Conservation (phyloP, 2,888 invertebrate species). For the Lithophane semibrunnea region DNA sequence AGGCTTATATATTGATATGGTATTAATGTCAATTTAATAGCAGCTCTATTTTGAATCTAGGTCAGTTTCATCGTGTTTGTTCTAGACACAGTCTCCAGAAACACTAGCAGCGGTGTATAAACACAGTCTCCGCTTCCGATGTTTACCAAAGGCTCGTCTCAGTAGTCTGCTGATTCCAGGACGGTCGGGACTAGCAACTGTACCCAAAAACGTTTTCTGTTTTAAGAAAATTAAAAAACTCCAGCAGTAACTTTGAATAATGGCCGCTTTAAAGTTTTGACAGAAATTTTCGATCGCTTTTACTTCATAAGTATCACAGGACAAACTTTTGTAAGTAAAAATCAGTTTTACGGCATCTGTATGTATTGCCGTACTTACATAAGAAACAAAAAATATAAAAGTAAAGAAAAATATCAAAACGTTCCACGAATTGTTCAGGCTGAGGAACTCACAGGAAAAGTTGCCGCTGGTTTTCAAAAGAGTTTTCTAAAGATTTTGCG, state of each 20-base stretch:
- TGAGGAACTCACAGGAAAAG: not conserved
- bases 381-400: not conserved
- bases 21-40: not conserved
- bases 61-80: constrained; percentile 28
- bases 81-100: constrained; percentile 2
- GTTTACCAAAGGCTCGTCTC: constrained; percentile 9
- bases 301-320: constrained; percentile 27
- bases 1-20: not conserved
- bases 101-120: not conserved
- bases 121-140: constrained; percentile 5
- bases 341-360: not conserved
- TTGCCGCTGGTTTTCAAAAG: not conserved
- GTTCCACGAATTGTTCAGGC: not conserved
- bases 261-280: constrained; percentile 29
- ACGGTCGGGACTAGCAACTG: not conserved
- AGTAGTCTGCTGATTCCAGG: constrained; percentile 13
- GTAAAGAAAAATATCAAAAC: constrained; percentile 2
- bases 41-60: constrained; percentile 30
- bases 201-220: constrained; percentile 14
- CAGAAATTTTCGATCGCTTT: constrained; percentile 13
- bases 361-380: not conserved
- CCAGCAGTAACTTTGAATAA: constrained; percentile 35
- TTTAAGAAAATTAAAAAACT: constrained; percentile 53
- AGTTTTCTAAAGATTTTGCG: constrained; percentile 4
- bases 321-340: constrained; percentile 11